Conservation (phyloP, 2,113 vertebrate species). For the Carlito syrichta region DNA sequence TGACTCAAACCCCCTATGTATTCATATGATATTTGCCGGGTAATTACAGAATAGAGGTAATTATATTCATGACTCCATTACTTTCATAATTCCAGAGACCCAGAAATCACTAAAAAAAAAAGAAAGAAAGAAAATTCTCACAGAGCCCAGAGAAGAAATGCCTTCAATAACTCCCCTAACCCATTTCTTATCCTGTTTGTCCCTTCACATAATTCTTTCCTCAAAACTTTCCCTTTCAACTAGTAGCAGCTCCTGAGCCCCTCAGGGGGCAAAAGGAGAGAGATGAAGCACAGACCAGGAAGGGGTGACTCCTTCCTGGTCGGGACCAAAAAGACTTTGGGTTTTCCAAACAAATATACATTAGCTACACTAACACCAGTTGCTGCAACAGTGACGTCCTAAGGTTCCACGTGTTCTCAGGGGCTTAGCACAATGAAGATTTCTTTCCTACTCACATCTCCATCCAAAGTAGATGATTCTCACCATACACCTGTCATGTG, state of each 20-base stretch:
- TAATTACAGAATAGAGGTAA: slow-evolving; percentile 79
- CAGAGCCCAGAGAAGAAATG: slow-evolving; percentile 40
- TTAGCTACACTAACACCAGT: not conserved
- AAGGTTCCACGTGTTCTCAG: not conserved
- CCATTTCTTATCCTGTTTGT: not conserved
- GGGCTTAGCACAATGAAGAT: not conserved
- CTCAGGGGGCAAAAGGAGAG: not conserved
- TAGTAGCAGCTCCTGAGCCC: not conserved
- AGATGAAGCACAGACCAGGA: not conserved
- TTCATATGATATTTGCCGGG: slow-evolving; percentile 77
- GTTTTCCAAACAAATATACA: not conserved
- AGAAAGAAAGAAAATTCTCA: slow-evolving; percentile 1
- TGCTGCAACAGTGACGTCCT: not conserved
- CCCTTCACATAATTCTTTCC: not conserved
- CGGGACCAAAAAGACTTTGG: not conserved
- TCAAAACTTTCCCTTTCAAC: not conserved
- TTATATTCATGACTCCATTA: slow-evolving; percentile 79
- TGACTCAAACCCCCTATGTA: slow-evolving; percentile 78
- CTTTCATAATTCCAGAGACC: slow-evolving; percentile 71
- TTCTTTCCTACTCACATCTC: not conserved
- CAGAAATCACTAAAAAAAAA: slow-evolving; percentile 52
- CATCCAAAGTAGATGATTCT: not conserved
- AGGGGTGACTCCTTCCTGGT: not conserved
- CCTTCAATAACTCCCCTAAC: slow-evolving; percentile 16
- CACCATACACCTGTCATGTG: not conserved